Evolutionary conservation across 2,797 vertebrate species (phyloP), one percentile per base, ranked within the genome.

Genomic region (Myotis myotis): DNA sequence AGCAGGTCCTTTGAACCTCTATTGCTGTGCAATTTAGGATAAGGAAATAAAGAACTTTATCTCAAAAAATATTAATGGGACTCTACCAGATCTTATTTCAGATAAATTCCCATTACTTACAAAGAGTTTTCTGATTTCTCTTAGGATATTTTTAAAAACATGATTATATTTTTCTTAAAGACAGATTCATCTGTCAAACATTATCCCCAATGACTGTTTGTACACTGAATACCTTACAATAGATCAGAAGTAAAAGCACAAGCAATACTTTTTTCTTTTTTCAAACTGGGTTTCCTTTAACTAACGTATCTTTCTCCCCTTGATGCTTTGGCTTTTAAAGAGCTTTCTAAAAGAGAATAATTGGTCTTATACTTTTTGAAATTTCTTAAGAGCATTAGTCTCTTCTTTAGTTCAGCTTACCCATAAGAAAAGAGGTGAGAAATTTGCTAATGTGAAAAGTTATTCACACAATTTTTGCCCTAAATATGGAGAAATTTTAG

Each of bases 71-170:
- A 94, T 91, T 94, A 96, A 89, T 78, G 75, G 76, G 11, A 22
- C 82, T 97, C 76, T 96, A 33, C 44, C 87, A 95, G 87, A 93
- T 96, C 41, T 94, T 96, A 53, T 97, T 98, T 96, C 55, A 96
- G 95, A 93, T 93, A 96, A 96, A 97, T 95, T 11, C 20, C 33
- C 41, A 36, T 96, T 80, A 75, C 92, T 96, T 93, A 72, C 20
- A 68, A 47, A 53, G n/a, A 76, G 78, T 75, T 83, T 96, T 96
- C 79, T 84, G 22, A 89, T 94, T 66, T 13, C 1, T 80, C 17
- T 96, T 95, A 79, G 89, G 62, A 90, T 94, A 85, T 47, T 96
- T 97, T 94, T 57, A 23, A 66, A 93, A 97, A 84, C 57, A 91
- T 28, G 71, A 91, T 95, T 94, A 89, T 79, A 62, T 97, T 96